Evolutionary conservation across 2,113 vertebrate genomes (phyloP).

Genomic region (Megalops atlanticus): DNA sequence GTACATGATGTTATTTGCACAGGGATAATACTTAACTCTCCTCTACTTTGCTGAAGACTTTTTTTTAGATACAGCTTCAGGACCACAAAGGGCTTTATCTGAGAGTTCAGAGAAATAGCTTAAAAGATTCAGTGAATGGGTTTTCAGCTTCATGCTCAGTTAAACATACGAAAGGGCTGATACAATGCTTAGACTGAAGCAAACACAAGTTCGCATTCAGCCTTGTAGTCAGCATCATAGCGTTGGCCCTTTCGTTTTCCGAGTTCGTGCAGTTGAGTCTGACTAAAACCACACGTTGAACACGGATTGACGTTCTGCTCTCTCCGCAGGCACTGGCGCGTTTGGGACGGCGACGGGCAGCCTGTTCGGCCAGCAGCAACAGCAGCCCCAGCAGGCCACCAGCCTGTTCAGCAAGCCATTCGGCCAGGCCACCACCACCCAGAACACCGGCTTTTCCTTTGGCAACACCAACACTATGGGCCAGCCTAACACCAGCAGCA

Average conservation of each 20-base stretch:
- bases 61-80: background rate
- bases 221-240: too few relatives aligned
- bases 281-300: too few relatives aligned
- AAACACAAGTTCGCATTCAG: too few relatives aligned
- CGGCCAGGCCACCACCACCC: conserved; percentile 81
- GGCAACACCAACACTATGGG: conserved; percentile 82
- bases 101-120: background rate
- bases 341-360: conserved; percentile 81
- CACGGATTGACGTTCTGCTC: too few relatives aligned
- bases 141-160: too few relatives aligned
- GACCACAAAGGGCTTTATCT: too few relatives aligned
- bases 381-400: conserved; percentile 64
- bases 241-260: background rate
- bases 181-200: too few relatives aligned
- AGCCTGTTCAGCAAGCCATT: conserved; percentile 89
- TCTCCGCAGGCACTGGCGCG: conserved; percentile 67
- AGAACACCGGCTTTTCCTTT: conserved; percentile 85
- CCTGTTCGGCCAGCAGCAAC: conserved; percentile 76
- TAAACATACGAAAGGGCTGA: too few relatives aligned
- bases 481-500: conserved; percentile 84
- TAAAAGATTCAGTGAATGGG: too few relatives aligned
- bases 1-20: too few relatives aligned
- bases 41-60: background rate
- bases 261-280: background rate
- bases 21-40: too few relatives aligned